Conservation (phyloP, 2,797 vertebrate genomes). For the Pitangus sulphuratus region DNA sequence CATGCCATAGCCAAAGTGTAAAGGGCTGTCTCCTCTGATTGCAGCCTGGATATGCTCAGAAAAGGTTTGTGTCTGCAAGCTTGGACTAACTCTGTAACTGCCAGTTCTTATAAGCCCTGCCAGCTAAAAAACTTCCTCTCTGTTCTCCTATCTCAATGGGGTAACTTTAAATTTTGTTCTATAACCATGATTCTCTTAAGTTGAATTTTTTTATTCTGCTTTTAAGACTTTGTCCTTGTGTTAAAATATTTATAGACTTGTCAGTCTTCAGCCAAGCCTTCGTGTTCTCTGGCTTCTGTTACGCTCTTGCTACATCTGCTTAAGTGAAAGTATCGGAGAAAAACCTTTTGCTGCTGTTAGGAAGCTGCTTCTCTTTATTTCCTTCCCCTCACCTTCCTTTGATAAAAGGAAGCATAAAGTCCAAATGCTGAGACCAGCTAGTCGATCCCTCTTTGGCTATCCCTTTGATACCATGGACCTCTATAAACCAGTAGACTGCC, state of each 20-base stretch:
- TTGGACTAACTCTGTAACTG: not conserved
- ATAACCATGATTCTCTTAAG: accelerated
- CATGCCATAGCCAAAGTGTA: not conserved
- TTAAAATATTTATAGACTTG: not conserved
- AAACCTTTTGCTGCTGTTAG: not conserved
- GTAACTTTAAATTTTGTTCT: not conserved
- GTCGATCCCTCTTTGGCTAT: not conserved
- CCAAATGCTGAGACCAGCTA: not conserved
- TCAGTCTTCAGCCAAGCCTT: not conserved
- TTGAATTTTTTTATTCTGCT: not conserved
- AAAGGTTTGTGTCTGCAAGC: not conserved
- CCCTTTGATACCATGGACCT: not conserved
- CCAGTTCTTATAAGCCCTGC: not conserved
- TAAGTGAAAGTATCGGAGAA: not conserved
- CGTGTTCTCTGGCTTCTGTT: not conserved
- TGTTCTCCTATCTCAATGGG: not conserved
- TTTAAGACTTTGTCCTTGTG: not conserved
- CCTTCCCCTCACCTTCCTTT: not conserved
- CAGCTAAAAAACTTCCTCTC: not conserved
- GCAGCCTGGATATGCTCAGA: not conserved
- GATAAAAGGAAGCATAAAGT: not conserved
- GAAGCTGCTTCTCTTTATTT: not conserved
- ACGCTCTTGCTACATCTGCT: not conserved
- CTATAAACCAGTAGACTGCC: not conserved
- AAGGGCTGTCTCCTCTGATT: not conserved